Evolutionary conservation across 2,888 invertebrate genomes (phyloP), one percentile per base, ranked within the genome.

Genomic region (Catocala nupta): DNA sequence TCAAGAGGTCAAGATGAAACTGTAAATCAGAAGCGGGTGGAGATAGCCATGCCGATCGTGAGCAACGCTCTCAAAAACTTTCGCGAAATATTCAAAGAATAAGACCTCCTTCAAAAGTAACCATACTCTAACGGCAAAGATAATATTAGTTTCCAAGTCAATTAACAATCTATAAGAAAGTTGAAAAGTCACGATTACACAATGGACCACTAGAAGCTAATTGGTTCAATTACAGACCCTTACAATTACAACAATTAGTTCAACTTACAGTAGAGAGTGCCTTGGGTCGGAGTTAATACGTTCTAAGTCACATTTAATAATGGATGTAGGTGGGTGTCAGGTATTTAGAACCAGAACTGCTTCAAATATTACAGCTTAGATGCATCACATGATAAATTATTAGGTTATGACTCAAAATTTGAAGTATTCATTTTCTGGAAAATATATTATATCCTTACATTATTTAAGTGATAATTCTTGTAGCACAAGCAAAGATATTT

Each of bases 211-310:
- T 49, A 48, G 50, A 7, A 67, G 57, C 44, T 76, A 70, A 73
- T 74, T 74, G 63, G 60, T 5, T 39, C 57, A 73, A 73, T 76
- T 72, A 58, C 25, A 44, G 57, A 47, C 39, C 60, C 36, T 68
- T 55, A 64, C 44, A 48, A 58, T 69, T 59, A 57, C 39, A 55
- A 51, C 36, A 44, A 45, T 49, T 25, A 45, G 53, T 70, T 59
- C 49, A 59, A n/a, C 13, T 65, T 51, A 53, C 47, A 33, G 60
- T 49, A 39, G 13, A 45, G 42, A 47, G 39, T 13, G 34, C 36
- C 25, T 55, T 11, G 25, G 33, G 42, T 12, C 11, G 42, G 33
- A 43, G 48, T 48, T 42, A 42, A 42, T 49, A 39, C 13, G 49
- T 49, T 49, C 47, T 16, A 9, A 13, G 16, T 16, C 16, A 16